A percentile compares a stretch with the other conserved stretches of the same genome.
Conservation (phyloP, 1,140 invertebrate species). For the Bombus confusus region DNA sequence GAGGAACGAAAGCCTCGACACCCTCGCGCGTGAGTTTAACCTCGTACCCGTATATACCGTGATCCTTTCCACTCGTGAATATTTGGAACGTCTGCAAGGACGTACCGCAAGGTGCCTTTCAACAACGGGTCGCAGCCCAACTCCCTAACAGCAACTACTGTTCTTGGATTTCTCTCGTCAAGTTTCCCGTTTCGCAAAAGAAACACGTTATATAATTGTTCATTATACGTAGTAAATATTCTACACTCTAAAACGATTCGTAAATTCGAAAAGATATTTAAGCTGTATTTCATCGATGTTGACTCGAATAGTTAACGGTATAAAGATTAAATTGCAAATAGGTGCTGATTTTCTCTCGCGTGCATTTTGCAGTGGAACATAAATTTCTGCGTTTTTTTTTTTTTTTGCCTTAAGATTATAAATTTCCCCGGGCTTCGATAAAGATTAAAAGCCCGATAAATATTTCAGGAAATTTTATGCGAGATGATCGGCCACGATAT, state of each 20-base stretch:
- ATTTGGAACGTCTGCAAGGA: conserved; percentile 55
- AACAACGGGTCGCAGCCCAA: conserved; percentile 17
- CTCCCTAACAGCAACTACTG: conserved; percentile 8
- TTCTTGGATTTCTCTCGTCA: conserved; percentile 14
- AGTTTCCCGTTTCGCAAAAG: conserved; percentile 4
- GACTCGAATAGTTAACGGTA: conserved; percentile 15
- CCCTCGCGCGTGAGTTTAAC: conserved; percentile 71
- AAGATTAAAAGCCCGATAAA: not conserved
- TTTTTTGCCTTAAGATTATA: not conserved
- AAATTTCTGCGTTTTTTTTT: conserved; percentile 31
- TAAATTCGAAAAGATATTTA: conserved; percentile 1
- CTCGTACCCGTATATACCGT: conserved; percentile 48
- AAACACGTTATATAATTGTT: conserved; percentile 44
- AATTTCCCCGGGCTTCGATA: not conserved
- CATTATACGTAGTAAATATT: conserved; percentile 11
- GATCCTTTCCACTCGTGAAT: conserved; percentile 56
- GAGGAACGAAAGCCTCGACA: conserved; percentile 72
- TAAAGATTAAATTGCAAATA: conserved; percentile 4
- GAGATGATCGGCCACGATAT: conserved; percentile 14
- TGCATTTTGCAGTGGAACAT: conserved; percentile 7
- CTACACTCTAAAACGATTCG: not conserved
- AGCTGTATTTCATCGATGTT: not conserved
- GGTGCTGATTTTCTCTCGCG: not conserved
- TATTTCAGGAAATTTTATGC: not conserved
- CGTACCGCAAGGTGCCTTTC: conserved; percentile 52